phyloP scores from a whole-genome alignment of 2,888 invertebrate genomes.

The Bombyx huttoni region DNA sequence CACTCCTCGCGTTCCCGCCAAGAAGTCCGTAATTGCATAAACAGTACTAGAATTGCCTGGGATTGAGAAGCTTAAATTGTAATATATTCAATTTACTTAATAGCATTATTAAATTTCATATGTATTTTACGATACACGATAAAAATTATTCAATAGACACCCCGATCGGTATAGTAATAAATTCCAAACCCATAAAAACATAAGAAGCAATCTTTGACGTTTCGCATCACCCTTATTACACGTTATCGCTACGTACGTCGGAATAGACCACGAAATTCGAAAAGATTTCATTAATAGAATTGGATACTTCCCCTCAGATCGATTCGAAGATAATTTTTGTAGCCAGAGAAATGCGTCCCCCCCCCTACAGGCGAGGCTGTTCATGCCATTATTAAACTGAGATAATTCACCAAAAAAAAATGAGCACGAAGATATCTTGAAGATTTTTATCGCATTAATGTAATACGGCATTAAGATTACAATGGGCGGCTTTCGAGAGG shows the following conservation, averaged over 20 bases:
- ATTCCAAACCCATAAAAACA: slow-evolving; percentile 20
- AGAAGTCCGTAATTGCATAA: no score
- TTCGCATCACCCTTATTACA: background rate
- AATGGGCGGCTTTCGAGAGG: slow-evolving; percentile 67
- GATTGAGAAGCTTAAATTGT: no score
- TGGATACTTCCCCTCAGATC: slow-evolving; percentile 46
- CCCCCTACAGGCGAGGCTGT: slow-evolving; percentile 30
- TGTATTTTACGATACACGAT: no score
- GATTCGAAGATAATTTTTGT: slow-evolving; percentile 42
- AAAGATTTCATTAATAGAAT: slow-evolving; percentile 45
- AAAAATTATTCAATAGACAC: background rate
- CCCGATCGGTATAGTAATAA: background rate
- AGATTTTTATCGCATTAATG: slow-evolving; percentile 73
- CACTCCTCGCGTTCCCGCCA: no score
- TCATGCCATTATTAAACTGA: slow-evolving; percentile 53
- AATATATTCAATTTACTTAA: no score
- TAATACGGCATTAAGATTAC: slow-evolving; percentile 70
- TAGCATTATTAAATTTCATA: no score
- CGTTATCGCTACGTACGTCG: background rate
- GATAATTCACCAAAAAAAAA: slow-evolving; percentile 47
- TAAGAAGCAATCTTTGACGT: background rate
- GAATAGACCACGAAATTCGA: slow-evolving; percentile 27
- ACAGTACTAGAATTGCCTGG: no score
- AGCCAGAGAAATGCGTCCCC: slow-evolving; percentile 43
- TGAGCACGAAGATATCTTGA: slow-evolving; percentile 43